A percentile compares a stretch with the other conserved stretches of the same genome.
These are phyloP conservation scores for Anarsia innoxiella DNA, from an alignment of 2,888 invertebrate genomes.

Conservation along the genomic window DNA sequence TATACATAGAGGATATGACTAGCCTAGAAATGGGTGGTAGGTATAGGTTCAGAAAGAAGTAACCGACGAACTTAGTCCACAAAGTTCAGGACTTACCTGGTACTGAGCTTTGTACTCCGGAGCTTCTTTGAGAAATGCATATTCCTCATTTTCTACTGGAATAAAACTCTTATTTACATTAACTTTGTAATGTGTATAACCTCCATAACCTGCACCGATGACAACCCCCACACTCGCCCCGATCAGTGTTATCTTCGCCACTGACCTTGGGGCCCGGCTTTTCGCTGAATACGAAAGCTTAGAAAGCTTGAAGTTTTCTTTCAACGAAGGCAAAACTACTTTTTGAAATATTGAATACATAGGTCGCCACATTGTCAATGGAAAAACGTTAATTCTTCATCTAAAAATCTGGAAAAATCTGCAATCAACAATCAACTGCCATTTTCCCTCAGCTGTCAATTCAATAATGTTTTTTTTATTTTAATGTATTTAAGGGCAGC, in stretches of 20 bases:
- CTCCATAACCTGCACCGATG: constrained; percentile 72
- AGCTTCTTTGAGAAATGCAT: constrained; percentile 54
- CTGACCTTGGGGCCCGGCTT: constrained; percentile 50
- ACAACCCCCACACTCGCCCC: constrained; percentile 76
- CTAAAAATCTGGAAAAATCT: too few relatives aligned
- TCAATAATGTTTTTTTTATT: too few relatives aligned
- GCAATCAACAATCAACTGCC: too few relatives aligned
- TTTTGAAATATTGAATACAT: constrained; percentile 47
- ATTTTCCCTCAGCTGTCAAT: too few relatives aligned
- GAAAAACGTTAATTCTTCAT: too few relatives aligned
- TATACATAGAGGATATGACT: too few relatives aligned
- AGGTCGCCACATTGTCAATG: constrained; percentile 67
- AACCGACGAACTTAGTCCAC: too few relatives aligned
- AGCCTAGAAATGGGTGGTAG: too few relatives aligned
- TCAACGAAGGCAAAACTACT: constrained; percentile 42
- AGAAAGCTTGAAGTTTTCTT: constrained; percentile 38
- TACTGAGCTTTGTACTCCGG: constrained; percentile 72
- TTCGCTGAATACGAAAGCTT: constrained; percentile 50
- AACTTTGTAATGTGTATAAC: constrained; percentile 66
- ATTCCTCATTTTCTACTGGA: constrained; percentile 51
- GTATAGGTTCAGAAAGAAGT: too few relatives aligned
- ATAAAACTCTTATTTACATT: constrained; percentile 43
- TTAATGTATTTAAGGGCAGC: too few relatives aligned
- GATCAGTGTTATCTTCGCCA: constrained; percentile 69
- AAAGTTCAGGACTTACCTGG: too few relatives aligned